A percentile compares a stretch with the other conserved stretches of the same genome.
These are phyloP conservation scores for Thaleichthys pacificus DNA, from an alignment of 2,797 vertebrate genomes.

Conservation along the genomic window DNA sequence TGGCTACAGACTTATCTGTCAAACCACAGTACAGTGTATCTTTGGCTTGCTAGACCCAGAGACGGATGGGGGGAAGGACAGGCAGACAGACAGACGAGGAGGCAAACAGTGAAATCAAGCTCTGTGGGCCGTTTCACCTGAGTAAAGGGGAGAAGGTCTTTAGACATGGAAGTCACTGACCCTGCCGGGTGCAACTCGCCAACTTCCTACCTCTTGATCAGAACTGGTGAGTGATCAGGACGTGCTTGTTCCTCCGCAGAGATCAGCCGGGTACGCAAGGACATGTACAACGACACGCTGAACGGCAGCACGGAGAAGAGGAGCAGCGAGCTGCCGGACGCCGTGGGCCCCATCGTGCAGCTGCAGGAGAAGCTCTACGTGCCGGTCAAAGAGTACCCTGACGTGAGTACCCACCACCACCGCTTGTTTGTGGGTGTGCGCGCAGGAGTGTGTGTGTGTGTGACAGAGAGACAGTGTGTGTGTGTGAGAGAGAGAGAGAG, in stretches of 20 bases:
- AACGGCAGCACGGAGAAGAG: slow-evolving; percentile 94
- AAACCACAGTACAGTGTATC: neutral
- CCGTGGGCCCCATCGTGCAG: slow-evolving; percentile 93
- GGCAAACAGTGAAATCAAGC: no score
- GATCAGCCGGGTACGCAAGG: slow-evolving; percentile 98
- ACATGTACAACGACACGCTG: slow-evolving; percentile 99
- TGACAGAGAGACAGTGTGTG: neutral
- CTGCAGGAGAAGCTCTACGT: slow-evolving; percentile 99
- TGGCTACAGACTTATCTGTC: neutral
- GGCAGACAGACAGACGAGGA: no score
- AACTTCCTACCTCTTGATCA: neutral
- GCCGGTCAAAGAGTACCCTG: slow-evolving; percentile 98
- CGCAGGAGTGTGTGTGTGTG: slow-evolving; percentile 4
- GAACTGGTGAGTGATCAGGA: neutral
- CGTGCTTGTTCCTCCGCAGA: slow-evolving; percentile 72
- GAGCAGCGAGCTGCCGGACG: slow-evolving; percentile 93
- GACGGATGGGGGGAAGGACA: no score
- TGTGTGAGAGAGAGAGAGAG: neutral
- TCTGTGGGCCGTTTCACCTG: no score
- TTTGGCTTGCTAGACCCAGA: neutral
- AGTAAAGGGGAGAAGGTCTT: no score
- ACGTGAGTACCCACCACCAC: slow-evolving; percentile 82
- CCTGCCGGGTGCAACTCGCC: no score
- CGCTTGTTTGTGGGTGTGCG: neutral
- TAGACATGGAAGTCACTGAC: no score